Evolutionary conservation across 2,113 vertebrate genomes (phyloP).

Genomic region (Nothoprocta pentlandii): DNA sequence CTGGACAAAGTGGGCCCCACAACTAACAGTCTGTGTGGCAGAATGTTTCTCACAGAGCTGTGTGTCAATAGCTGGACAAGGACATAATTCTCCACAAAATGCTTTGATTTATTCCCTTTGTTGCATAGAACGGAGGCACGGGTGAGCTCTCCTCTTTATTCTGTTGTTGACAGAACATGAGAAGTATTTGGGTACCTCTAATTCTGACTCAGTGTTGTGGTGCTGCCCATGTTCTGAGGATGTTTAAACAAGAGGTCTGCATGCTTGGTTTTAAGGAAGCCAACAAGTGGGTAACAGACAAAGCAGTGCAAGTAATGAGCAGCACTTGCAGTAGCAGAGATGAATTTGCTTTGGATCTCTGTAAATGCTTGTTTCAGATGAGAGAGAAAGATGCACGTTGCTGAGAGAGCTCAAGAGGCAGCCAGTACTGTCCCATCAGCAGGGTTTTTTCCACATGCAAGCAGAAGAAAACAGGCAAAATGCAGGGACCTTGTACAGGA

Average conservation of each 20-base stretch:
- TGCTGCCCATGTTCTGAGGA: not conserved
- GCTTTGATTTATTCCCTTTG: not conserved
- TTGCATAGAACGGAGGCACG: not conserved
- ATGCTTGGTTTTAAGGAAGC: not conserved
- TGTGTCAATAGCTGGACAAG: not conserved
- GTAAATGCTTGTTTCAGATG: not conserved
- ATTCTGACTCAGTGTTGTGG: not conserved
- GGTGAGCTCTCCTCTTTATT: not conserved
- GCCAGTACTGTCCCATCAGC: not conserved
- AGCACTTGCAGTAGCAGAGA: not conserved
- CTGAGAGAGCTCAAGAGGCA: not conserved
- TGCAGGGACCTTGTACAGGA: not conserved
- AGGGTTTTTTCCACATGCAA: not conserved
- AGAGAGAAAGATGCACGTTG: not conserved
- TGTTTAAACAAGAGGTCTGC: not conserved
- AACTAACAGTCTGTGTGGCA: not conserved
- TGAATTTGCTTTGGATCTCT: not conserved
- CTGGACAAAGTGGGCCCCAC: not conserved
- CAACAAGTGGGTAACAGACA: too few relatives aligned
- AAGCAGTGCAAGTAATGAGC: too few relatives aligned
- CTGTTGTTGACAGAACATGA: not conserved
- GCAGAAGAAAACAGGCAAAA: not conserved
- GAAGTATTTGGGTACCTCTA: not conserved
- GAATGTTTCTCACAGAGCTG: not conserved
- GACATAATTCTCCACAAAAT: not conserved